Percentiles rank a stretch among this genome's conserved stretches.
Evolutionary conservation across 2,113 vertebrate species (phyloP).

Genomic region (Neodontobutis hainanensis): DNA sequence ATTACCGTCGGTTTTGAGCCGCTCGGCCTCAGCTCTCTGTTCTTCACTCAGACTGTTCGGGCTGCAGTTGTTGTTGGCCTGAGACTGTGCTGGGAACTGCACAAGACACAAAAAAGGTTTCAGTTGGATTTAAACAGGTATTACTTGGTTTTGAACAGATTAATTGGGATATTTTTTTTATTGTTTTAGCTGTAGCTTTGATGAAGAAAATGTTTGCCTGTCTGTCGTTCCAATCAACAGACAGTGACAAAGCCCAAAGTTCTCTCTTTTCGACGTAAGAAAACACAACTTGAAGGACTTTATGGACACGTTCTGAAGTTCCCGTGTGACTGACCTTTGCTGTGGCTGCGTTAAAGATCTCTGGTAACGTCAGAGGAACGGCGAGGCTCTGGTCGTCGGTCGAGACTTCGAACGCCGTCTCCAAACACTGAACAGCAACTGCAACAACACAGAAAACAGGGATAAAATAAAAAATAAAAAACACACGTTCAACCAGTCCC

Average conservation of each 20-base stretch:
- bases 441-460: conserved; percentile 9
- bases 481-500: too few species aligned
- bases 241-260: too few species aligned
- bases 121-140: too few species aligned
- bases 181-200: too few species aligned
- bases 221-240: too few species aligned
- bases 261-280: too few species aligned
- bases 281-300: too few species aligned
- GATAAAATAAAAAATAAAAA: too few species aligned
- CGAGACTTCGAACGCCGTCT: conserved; percentile 91
- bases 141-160: too few species aligned
- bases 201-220: too few species aligned
- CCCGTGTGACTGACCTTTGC: conserved; percentile 63
- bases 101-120: background rate
- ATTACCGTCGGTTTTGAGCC: conserved; percentile 90
- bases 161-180: too few species aligned
- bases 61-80: conserved; percentile 68
- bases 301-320: too few species aligned
- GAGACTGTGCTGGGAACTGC: conserved; percentile 69
- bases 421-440: conserved; percentile 98
- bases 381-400: conserved; percentile 85
- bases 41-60: conserved; percentile 79
- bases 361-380: conserved; percentile 84
- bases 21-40: conserved; percentile 86
- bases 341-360: conserved; percentile 84